Conservation (phyloP, 1,140 invertebrate genomes). For the Macrotrachela quadricornifera region DNA sequence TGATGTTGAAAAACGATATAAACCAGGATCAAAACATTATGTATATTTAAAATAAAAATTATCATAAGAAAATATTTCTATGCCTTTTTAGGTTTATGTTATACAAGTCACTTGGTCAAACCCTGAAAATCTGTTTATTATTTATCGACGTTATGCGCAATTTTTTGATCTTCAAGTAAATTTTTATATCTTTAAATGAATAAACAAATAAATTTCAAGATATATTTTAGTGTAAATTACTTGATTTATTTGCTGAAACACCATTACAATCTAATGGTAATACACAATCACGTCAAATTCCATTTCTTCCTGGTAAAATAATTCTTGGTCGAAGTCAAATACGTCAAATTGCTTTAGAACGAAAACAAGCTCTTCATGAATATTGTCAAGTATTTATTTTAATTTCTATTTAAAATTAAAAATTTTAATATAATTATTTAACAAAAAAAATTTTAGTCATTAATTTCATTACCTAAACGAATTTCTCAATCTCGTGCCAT, state of each 20-base stretch:
- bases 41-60: background rate
- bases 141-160: background rate
- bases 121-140: background rate
- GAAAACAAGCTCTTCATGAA: background rate
- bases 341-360: background rate
- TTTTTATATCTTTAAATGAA: background rate
- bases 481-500: too few species aligned
- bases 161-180: constrained; percentile 7
- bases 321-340: constrained; percentile 3
- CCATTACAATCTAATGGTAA: too few species aligned
- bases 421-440: too few species aligned
- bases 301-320: constrained; percentile 5
- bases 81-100: too few species aligned
- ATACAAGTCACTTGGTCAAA: constrained; percentile 1
- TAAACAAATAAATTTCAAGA: background rate
- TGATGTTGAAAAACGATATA: constrained; percentile 1
- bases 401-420: too few species aligned
- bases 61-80: too few species aligned
- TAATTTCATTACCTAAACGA: too few species aligned
- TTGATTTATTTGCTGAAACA: background rate
- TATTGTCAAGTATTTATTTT: background rate
- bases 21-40: constrained; percentile 1
- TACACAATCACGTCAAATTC: background rate
- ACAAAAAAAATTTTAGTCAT: too few species aligned
- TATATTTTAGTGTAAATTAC: background rate